phyloP scores from a whole-genome alignment of 2,888 invertebrate genomes.

The Aelia acuminata region DNA sequence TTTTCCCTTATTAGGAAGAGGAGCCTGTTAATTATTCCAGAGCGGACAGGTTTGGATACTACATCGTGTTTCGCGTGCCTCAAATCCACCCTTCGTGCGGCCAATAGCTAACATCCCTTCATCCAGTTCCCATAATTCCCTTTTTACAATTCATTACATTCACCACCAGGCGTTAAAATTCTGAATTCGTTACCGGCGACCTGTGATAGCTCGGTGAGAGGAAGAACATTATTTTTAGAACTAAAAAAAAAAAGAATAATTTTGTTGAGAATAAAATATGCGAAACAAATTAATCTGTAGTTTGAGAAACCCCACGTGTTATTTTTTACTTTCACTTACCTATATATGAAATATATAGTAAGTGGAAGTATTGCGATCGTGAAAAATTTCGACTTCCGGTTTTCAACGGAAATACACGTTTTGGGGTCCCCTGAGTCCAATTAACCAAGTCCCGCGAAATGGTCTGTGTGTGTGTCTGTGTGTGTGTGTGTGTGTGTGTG shows the following conservation, averaged over 20 bases:
- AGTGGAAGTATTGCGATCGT: no score
- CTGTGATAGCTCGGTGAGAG: neutral
- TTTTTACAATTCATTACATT: slow-evolving; percentile 42
- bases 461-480: no score
- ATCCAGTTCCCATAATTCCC: neutral
- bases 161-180: slow-evolving; percentile 4
- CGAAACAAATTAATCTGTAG: no score
- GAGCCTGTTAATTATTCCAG: neutral
- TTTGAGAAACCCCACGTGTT: no score
- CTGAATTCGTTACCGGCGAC: neutral
- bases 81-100: neutral
- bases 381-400: no score
- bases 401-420: no score
- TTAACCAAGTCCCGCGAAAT: no score
- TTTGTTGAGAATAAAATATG: no score
- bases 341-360: no score
- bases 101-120: neutral
- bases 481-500: no score
- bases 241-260: neutral
- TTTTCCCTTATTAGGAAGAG: neutral
- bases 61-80: slow-evolving; percentile 14
- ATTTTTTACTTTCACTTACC: no score
- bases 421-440: no score
- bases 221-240: neutral
- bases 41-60: slow-evolving; percentile 5